phyloP scores from a whole-genome alignment of 2,113 vertebrate species.

The Pongo pygmaeus region DNA sequence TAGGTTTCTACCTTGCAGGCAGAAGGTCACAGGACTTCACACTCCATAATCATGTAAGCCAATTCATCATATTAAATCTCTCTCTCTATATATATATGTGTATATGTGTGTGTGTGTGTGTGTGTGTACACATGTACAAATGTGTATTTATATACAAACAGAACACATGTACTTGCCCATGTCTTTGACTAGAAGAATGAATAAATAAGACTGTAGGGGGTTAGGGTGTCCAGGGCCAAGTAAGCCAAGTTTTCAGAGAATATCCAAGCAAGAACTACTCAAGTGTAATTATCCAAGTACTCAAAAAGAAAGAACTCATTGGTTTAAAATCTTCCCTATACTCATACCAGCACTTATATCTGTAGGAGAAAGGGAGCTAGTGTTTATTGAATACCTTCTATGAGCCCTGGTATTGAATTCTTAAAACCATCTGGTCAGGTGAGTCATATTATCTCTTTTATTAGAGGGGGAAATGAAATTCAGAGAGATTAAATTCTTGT shows the following conservation, averaged over 20 bases:
- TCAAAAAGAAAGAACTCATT: background rate
- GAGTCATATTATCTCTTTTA: background rate
- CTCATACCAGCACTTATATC: accelerated
- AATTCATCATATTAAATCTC: background rate
- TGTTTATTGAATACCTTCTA: background rate
- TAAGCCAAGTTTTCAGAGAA: background rate
- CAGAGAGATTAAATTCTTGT: background rate
- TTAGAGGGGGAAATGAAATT: background rate
- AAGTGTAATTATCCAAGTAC: background rate
- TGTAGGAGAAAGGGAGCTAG: background rate
- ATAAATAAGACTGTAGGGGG: background rate
- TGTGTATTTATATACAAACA: no score
- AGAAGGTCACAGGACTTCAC: background rate
- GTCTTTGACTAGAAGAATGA: background rate
- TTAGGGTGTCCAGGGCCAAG: background rate
- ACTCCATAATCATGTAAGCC: background rate
- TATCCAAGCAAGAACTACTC: background rate
- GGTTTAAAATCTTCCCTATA: background rate
- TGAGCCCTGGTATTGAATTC: background rate
- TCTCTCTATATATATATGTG: background rate
- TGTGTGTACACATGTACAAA: background rate
- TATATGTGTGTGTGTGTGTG: background rate
- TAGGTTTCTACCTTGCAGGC: background rate
- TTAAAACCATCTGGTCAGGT: background rate
- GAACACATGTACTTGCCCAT: background rate